These are phyloP conservation scores for Camptogramma bilineatum DNA, from an alignment of 2,888 invertebrate genomes.

Conservation along the genomic window DNA sequence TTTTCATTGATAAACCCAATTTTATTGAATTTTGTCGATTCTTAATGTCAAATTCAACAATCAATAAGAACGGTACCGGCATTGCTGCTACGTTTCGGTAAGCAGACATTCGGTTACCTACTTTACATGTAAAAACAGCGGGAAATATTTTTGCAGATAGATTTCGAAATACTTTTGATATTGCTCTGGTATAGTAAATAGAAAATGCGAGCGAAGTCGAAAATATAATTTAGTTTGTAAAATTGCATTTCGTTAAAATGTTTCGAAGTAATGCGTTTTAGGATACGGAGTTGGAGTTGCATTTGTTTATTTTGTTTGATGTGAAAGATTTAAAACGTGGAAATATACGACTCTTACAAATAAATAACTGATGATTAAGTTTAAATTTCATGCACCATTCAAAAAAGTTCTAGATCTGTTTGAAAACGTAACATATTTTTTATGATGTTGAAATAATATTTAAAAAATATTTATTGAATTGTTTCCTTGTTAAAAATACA, in stretches of 20 bases:
- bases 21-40: no score
- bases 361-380: no score
- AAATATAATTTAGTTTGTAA: constrained; percentile 9
- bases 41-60: no score
- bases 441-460: no score
- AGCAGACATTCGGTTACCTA: not conserved
- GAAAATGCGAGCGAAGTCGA: constrained; percentile 14
- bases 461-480: no score
- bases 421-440: no score
- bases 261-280: constrained; percentile 16
- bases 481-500: no score
- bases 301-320: not conserved
- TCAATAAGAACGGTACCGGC: no score
- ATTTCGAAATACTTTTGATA: constrained; percentile 16
- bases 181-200: constrained; percentile 12
- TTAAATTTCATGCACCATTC: no score
- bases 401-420: no score
- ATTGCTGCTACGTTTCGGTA: not conserved
- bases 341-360: no score
- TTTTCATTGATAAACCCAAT: no score
- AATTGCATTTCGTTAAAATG: constrained; percentile 13
- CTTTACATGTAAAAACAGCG: constrained; percentile 1
- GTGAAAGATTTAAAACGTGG: not conserved
- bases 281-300: not conserved
- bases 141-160: constrained; percentile 7